Base-by-base conservation (phyloP, 2,113 vertebrate species). In the Dinomys branickii region DNA sequence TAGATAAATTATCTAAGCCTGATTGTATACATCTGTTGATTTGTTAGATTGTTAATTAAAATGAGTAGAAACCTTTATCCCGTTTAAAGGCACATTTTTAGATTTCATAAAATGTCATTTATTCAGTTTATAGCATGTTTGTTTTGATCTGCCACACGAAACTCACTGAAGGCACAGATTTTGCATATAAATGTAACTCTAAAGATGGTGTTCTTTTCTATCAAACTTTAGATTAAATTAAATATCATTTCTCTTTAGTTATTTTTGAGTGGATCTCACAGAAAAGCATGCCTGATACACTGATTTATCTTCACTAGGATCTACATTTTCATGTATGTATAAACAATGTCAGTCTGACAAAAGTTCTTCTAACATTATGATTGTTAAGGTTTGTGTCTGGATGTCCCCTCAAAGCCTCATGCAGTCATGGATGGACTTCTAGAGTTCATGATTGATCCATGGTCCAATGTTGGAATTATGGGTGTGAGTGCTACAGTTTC, bases 41-140 rank as follows among this genome's bases (percentile, higher is more conserved):
- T 98, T 98, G 95, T 88, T 90, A 98, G 96, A 97, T 85, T 97
- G 78, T 91, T 97, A 98, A 98, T 98, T 98, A 98, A 98, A 98
- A 98, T 97, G 28, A 52, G 95, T 98, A 98, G 98, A 97, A 98
- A 38, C 41, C 67, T 97, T 98, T 98, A 98, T 96, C 28, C 19
- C 96, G 3, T 96, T 98, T 98, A 96, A 98, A 97, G 91, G 54
- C 97, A 97, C 77, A 98, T 98, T 98, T 96, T 98, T 44, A 89
- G 93, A 97, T 98, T 98, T 98, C 90, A 95, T 96, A 98, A 96
- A 98, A 90, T 97, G 94, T 93, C 86, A 95, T 97, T 98, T 98
- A 96, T 98, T 96, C 96, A 75, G 77, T 96, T 91, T 97, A 86
- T 98, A 94, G 26, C 41, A 94, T 81, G 41, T 19, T 97, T 98